Percentiles rank a stretch among this genome's conserved stretches.
phyloP scores from a whole-genome alignment of 1,140 invertebrate species.

The Stratiolaelaps scimitus region DNA sequence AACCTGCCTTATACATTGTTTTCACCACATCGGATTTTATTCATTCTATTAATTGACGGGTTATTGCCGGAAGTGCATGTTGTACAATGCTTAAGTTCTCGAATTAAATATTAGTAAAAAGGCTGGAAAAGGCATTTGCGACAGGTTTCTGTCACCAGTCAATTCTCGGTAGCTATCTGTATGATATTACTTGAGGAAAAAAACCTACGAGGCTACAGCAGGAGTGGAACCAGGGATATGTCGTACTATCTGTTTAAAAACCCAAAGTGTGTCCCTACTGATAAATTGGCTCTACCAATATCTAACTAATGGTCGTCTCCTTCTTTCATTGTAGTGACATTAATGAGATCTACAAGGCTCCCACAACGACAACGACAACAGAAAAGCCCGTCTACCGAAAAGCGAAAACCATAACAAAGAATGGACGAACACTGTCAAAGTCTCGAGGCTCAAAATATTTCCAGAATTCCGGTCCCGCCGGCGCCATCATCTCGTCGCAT shows the following conservation, averaged over 20 bases:
- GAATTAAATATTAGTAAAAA: too few relatives aligned
- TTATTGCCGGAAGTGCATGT: too few relatives aligned
- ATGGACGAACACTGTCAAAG: slow-evolving; percentile 1
- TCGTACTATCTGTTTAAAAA: background rate
- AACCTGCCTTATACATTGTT: too few relatives aligned
- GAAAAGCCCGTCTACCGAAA: background rate
- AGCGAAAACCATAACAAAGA: slow-evolving; percentile 12
- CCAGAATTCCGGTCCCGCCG: too few relatives aligned
- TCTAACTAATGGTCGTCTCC: background rate
- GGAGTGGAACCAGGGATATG: background rate
- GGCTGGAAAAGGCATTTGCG: too few relatives aligned
- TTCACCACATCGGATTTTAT: too few relatives aligned
- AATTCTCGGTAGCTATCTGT: background rate
- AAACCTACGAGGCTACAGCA: background rate
- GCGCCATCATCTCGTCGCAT: too few relatives aligned
- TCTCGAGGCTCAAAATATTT: background rate
- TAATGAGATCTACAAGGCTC: background rate
- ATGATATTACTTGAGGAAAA: background rate
- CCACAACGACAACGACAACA: slow-evolving; percentile 22
- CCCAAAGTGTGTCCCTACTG: background rate
- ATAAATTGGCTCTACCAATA: background rate
- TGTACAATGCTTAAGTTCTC: too few relatives aligned
- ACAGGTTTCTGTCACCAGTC: background rate
- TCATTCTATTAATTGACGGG: too few relatives aligned
- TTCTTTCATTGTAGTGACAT: background rate